These are phyloP conservation scores for Amblyteles armatorius DNA, from an alignment of 2,888 invertebrate genomes.

Conservation along the genomic window DNA sequence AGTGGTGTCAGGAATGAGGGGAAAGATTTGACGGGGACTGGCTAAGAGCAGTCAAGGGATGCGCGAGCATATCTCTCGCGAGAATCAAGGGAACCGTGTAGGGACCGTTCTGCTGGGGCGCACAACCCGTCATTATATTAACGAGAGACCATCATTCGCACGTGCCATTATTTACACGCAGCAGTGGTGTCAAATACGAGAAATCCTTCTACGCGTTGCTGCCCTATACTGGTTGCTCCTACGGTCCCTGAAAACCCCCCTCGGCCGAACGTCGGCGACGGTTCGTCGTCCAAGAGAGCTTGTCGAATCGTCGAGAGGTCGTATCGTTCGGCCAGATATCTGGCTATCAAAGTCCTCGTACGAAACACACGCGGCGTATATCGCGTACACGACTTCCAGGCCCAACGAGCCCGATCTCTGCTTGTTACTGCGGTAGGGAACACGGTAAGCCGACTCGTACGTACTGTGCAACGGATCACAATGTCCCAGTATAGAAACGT, in stretches of 20 bases:
- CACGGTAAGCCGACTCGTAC: constrained; percentile 44
- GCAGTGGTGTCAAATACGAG: constrained; percentile 68
- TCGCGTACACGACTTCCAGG: constrained; percentile 35
- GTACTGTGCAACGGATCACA: constrained; percentile 18
- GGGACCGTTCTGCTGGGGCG: constrained; percentile 26
- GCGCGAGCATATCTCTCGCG: constrained; percentile 2
- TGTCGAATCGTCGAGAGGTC: constrained; percentile 67
- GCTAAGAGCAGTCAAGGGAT: constrained; percentile 43
- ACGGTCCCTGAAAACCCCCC: constrained; percentile 13
- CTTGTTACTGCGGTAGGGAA: constrained; percentile 56
- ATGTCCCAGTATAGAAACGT: constrained; percentile 17
- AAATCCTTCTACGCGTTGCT: constrained; percentile 72
- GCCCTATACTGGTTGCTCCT: constrained; percentile 53
- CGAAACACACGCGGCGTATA: constrained; percentile 18
- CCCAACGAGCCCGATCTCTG: constrained; percentile 47
- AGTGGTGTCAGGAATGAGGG: neutral
- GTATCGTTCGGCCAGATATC: constrained; percentile 55
- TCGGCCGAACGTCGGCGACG: constrained; percentile 37
- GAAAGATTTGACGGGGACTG: constrained; percentile 25
- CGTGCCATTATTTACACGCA: constrained; percentile 73
- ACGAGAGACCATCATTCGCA: constrained; percentile 72
- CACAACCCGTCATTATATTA: constrained; percentile 69
- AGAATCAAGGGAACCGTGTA: constrained; percentile 44
- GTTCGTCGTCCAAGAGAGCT: constrained; percentile 60
- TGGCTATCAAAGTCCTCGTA: constrained; percentile 58